Conservation (phyloP, 2,797 vertebrate genomes). For the Limosa lapponica region DNA sequence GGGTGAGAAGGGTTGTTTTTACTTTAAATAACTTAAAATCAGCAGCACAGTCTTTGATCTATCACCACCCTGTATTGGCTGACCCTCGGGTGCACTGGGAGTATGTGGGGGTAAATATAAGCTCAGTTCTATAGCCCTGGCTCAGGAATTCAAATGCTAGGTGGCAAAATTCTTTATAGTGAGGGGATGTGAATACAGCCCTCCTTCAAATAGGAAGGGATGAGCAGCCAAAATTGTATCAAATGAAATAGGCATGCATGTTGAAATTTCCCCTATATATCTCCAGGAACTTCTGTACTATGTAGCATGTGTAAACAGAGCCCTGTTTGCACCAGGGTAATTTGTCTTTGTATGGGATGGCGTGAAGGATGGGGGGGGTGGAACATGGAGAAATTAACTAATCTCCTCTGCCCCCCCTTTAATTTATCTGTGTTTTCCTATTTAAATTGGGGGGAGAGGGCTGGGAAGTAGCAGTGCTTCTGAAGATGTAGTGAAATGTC, state of each 20-base stretch:
- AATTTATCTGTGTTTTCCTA: not conserved
- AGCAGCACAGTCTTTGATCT: constrained; percentile 7
- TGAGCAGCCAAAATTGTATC: not conserved
- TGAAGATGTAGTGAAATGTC: not conserved
- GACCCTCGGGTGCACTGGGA: not conserved
- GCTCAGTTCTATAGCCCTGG: not conserved
- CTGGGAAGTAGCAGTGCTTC: not conserved
- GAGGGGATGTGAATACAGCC: not conserved
- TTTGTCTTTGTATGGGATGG: not conserved
- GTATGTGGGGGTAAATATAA: not conserved
- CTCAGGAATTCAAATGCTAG: not conserved
- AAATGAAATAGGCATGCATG: fast-evolving
- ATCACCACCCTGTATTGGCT: not conserved
- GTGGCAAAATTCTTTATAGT: not conserved
- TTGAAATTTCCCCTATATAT: not conserved
- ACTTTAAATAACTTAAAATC: constrained; percentile 37
- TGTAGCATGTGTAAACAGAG: not conserved
- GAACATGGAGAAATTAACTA: not conserved
- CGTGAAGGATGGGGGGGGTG: too few species aligned
- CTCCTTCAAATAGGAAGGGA: not conserved
- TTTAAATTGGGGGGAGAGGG: fast-evolving
- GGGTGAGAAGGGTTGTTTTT: constrained; percentile 54
- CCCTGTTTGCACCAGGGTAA: not conserved
- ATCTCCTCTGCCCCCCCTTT: not conserved
- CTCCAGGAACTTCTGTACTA: not conserved